Evolutionary conservation across 2,797 vertebrate species (phyloP).

Genomic region (Amazonetta brasiliensis): DNA sequence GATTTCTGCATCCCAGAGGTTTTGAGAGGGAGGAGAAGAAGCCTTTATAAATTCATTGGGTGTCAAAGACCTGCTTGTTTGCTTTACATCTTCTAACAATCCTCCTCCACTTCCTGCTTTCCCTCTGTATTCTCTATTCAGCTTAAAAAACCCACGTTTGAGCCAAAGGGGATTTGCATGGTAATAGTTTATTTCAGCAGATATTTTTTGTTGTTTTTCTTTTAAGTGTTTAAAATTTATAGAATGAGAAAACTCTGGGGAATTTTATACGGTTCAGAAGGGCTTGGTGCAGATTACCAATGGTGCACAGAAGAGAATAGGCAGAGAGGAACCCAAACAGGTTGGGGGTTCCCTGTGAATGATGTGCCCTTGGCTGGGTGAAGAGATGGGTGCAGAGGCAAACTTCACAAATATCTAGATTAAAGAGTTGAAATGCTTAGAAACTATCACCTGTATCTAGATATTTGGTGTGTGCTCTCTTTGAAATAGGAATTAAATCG

Average conservation of each 20-base stretch:
- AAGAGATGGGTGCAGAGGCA: background rate
- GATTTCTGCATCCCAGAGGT: background rate
- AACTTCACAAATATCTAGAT: background rate
- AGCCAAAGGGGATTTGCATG: slow-evolving; percentile 15
- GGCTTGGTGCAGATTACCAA: slow-evolving; percentile 22
- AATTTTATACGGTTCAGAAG: slow-evolving; percentile 9
- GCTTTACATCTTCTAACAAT: slow-evolving; percentile 4
- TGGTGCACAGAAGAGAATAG: background rate
- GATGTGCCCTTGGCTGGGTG: background rate
- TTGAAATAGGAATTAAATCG: background rate
- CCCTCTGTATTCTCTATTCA: background rate
- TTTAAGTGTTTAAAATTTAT: slow-evolving; percentile 18
- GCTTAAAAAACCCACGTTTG: background rate
- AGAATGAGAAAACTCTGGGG: background rate
- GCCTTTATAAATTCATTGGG: background rate
- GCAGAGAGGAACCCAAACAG: background rate
- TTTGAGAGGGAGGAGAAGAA: background rate
- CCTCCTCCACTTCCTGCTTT: background rate
- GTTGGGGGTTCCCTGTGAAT: background rate
- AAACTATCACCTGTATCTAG: background rate
- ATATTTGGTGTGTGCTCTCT: background rate
- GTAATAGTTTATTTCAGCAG: slow-evolving; percentile 1
- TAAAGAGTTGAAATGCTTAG: background rate
- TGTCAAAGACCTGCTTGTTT: background rate
- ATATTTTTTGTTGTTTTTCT: background rate